Evolutionary conservation across 2,888 invertebrate species (phyloP).

Genomic region (Orthonevra nobilis): DNA sequence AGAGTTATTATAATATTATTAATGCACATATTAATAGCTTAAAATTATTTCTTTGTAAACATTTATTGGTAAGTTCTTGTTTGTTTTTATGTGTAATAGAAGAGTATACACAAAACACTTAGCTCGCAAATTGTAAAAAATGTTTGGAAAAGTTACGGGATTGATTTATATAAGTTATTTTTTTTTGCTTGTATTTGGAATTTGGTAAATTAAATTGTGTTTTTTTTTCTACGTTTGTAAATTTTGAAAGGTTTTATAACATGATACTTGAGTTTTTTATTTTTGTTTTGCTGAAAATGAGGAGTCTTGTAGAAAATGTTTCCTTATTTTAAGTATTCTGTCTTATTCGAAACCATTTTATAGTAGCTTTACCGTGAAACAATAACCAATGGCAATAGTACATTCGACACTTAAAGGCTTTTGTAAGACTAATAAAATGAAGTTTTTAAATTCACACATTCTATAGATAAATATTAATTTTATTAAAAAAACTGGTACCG

Average conservation of each 20-base stretch:
- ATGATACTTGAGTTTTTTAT: too few species aligned
- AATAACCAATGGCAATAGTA: slow-evolving; percentile 17
- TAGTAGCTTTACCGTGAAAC: slow-evolving; percentile 40
- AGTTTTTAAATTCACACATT: too few species aligned
- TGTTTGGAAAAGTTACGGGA: slow-evolving; percentile 23
- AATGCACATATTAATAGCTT: slow-evolving; percentile 32
- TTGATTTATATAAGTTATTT: too few species aligned
- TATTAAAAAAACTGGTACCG: too few species aligned
- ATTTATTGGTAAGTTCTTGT: slow-evolving; percentile 28
- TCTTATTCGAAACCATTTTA: slow-evolving; percentile 62
- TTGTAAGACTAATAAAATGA: too few species aligned
- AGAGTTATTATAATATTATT: too few species aligned
- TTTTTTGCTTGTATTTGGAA: too few species aligned
- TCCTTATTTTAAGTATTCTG: slow-evolving; percentile 14
- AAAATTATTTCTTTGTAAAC: slow-evolving; percentile 23
- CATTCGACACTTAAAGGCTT: neutral
- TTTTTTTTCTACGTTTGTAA: neutral
- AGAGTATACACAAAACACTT: slow-evolving; percentile 55
- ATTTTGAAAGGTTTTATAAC: too few species aligned
- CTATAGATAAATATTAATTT: too few species aligned
- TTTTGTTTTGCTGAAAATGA: slow-evolving; percentile 32
- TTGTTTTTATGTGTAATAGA: too few species aligned
- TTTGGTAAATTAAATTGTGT: too few species aligned
- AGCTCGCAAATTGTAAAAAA: slow-evolving; percentile 47
- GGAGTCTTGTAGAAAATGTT: slow-evolving; percentile 46